Conservation (phyloP, 2,888 invertebrate species). For the Trichacis sp. region DNA sequence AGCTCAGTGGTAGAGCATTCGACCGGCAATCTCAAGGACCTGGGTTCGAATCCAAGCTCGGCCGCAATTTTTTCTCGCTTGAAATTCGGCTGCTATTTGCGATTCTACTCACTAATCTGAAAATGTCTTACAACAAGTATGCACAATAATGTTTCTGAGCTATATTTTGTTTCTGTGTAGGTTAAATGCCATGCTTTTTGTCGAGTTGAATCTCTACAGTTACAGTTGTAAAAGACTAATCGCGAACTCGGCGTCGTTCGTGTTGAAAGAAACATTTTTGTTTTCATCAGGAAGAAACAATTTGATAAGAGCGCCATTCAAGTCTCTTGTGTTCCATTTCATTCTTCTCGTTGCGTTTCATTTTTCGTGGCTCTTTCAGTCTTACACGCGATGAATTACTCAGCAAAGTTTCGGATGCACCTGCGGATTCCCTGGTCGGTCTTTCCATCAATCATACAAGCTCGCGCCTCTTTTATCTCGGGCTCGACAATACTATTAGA, state of each 20-base stretch:
- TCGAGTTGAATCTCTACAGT: too few relatives aligned
- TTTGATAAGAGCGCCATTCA: slow-evolving; percentile 1
- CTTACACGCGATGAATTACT: slow-evolving; percentile 56
- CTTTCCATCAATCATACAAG: slow-evolving; percentile 57
- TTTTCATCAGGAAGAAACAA: background rate
- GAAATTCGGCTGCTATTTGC: too few relatives aligned
- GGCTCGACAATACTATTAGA: slow-evolving; percentile 1
- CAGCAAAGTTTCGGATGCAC: slow-evolving; percentile 52
- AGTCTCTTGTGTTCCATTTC: slow-evolving; percentile 4
- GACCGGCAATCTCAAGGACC: too few relatives aligned
- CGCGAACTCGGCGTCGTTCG: background rate
- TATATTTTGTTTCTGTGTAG: too few relatives aligned
- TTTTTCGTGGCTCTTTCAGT: slow-evolving; percentile 21
- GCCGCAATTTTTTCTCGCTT: too few relatives aligned
- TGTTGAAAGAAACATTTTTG: background rate
- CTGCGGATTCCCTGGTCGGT: slow-evolving; percentile 59
- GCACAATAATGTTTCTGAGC: too few relatives aligned
- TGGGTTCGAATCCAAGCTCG: too few relatives aligned
- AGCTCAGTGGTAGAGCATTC: too few relatives aligned
- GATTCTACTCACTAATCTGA: too few relatives aligned
- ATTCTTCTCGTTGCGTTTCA: slow-evolving; percentile 19
- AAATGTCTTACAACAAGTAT: too few relatives aligned
- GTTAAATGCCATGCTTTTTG: too few relatives aligned
- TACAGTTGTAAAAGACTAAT: background rate
- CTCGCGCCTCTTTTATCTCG: slow-evolving; percentile 30